Evolutionary conservation across 2,888 invertebrate genomes (phyloP).

Genomic region (Tetragnatha montana): DNA sequence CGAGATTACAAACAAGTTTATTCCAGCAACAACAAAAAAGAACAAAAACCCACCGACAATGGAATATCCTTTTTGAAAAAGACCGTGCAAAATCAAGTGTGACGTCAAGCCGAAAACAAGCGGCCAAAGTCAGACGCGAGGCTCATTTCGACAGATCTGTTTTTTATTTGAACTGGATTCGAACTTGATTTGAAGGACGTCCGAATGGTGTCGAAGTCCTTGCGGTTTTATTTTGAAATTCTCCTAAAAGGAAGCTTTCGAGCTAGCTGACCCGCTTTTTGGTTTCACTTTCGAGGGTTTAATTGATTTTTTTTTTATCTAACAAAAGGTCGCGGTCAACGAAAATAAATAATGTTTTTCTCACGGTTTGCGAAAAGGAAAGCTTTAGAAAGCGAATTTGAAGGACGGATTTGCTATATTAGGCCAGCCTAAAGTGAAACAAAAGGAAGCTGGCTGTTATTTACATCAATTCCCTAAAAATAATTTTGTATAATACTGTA

Average conservation of each 20-base stretch:
- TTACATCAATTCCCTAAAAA: too few species aligned
- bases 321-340: too few species aligned
- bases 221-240: neutral
- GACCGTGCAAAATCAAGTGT: neutral
- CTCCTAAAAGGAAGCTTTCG: neutral
- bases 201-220: neutral
- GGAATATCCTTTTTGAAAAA: neutral
- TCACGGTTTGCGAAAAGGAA: too few species aligned
- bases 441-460: too few species aligned
- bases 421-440: too few species aligned
- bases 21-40: neutral
- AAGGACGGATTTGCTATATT: too few species aligned
- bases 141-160: conserved; percentile 14
- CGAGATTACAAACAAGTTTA: conserved; percentile 41
- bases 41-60: neutral
- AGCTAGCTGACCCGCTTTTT: too few species aligned
- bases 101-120: neutral
- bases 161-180: conserved; percentile 25
- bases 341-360: too few species aligned
- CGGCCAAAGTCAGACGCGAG: conserved; percentile 19
- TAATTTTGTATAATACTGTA: too few species aligned
- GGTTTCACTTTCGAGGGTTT: too few species aligned
- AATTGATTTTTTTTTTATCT: too few species aligned
- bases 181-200: conserved; percentile 25
- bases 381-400: too few species aligned